phyloP scores from a whole-genome alignment of 2,797 vertebrate genomes.

The Siniperca scherzeri region DNA sequence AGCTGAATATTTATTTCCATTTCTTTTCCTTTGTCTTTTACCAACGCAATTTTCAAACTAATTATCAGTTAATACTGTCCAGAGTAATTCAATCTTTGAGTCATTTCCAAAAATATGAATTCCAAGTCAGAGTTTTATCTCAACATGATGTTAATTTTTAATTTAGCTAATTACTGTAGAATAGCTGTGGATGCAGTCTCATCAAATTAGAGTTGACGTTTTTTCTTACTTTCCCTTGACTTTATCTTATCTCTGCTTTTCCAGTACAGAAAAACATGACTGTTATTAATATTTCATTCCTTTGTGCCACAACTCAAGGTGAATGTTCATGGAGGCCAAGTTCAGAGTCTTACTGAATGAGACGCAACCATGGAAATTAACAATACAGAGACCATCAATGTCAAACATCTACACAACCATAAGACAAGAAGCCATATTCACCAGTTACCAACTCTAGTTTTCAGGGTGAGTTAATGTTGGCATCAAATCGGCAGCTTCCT shows the following conservation, averaged over 20 bases:
- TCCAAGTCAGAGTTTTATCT: not conserved
- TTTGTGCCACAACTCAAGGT: conserved; percentile 16
- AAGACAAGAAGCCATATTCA: not conserved
- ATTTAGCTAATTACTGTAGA: conserved; percentile 2
- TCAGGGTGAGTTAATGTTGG: not conserved
- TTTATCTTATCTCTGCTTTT: conserved; percentile 13
- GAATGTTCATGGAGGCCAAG: not conserved
- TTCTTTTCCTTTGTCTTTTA: not conserved
- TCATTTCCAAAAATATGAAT: not conserved
- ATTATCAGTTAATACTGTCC: not conserved
- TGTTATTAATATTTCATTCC: not conserved
- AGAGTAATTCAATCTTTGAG: not conserved
- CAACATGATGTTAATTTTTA: not conserved
- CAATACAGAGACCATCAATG: not conserved
- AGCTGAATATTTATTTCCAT: not conserved
- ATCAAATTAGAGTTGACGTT: not conserved
- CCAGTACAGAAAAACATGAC: not conserved
- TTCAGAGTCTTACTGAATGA: not conserved
- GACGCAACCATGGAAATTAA: not conserved
- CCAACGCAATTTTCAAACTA: not conserved
- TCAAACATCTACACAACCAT: not conserved
- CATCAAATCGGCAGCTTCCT: not conserved
- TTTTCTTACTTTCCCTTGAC: not conserved
- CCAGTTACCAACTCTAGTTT: not conserved
- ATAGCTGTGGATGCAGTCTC: not conserved